Base-by-base conservation (phyloP, 2,888 invertebrate genomes). In the Tipula unca region DNA sequence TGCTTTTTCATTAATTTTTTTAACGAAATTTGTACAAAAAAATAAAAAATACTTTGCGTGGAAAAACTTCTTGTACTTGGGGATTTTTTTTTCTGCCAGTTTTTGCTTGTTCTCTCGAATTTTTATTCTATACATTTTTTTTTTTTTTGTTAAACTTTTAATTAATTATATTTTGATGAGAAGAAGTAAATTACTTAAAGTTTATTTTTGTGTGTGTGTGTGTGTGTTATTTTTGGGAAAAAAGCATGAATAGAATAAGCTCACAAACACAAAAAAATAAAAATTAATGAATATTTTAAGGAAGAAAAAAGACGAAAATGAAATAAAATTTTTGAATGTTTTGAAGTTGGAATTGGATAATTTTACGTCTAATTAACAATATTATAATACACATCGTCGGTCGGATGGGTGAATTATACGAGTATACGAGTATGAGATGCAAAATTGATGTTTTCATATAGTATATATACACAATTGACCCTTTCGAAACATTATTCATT, bases 101-200 rank as follows among this genome's bases (percentile, higher is more conserved):
- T 54, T 54, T 69, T 69, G 10, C 69, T 69, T 69, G 20, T 69
- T 69, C 69, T 20, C 69, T 69, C 69, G 69, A n/a, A n/a, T n/a
- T n/a, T n/a, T n/a, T n/a, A n/a, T n/a, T n/a, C n/a, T n/a, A n/a
- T 25, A 25, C 25, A 25, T 69, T 69, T 69, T 10, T 25, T 69
- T 69, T 25, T 69, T 20, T 69, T 69, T 69, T 69, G 6, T 69
- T 25, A 25, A 69, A 69, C 69, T 69, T 69, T 69, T 69, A 69
- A 69, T 69, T 69, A 69, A 69, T 69, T 69, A 69, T 69, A 69
- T 69, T 69, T 25, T 69, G 69, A 69, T 69, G 69, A 69, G 69
- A 69, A 69, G 69, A 69, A 69, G 69, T 69, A 69, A 69, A 25
- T 69, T 69, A 69, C 69, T 69, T 69, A 69, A 69, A 69, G 25